Conservation (phyloP, 2,113 vertebrate genomes). For the Etheostoma spectabile region DNA sequence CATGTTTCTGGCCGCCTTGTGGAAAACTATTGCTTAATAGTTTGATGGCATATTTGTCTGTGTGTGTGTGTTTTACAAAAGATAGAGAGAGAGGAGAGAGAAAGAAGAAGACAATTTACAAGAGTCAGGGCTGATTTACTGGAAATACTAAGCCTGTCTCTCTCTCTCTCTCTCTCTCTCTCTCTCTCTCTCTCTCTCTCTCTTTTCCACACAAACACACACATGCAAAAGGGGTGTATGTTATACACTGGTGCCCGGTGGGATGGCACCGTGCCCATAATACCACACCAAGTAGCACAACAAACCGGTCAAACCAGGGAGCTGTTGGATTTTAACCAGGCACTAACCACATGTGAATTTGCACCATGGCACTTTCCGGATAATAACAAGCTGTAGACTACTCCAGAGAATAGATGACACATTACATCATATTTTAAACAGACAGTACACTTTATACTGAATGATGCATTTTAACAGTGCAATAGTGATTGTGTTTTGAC, state of each 20-base stretch:
- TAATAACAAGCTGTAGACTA: background rate
- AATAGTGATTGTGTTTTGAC: too few relatives aligned
- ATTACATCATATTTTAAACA: background rate
- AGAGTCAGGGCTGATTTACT: conserved; percentile 39
- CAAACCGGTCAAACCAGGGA: conserved; percentile 2
- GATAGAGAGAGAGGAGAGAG: background rate
- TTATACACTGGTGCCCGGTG: background rate
- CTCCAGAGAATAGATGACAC: background rate
- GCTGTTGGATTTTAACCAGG: background rate
- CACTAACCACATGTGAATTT: background rate
- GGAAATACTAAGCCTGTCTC: conserved; percentile 25
- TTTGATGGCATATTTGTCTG: background rate
- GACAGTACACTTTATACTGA: background rate
- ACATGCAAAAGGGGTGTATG: background rate
- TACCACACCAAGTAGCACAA: background rate
- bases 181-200: too few relatives aligned
- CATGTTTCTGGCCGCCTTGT: background rate
- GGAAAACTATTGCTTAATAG: background rate
- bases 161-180: background rate
- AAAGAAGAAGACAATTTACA: conserved; percentile 14
- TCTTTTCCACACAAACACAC: conserved; percentile 3
- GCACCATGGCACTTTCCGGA: background rate
- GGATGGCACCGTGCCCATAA: background rate
- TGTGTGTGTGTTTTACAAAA: background rate
- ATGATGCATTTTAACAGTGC: background rate